Evolutionary conservation across 2,888 invertebrate species (phyloP), one percentile per base, ranked within the genome.

Genomic region (Zygaena filipendulae): DNA sequence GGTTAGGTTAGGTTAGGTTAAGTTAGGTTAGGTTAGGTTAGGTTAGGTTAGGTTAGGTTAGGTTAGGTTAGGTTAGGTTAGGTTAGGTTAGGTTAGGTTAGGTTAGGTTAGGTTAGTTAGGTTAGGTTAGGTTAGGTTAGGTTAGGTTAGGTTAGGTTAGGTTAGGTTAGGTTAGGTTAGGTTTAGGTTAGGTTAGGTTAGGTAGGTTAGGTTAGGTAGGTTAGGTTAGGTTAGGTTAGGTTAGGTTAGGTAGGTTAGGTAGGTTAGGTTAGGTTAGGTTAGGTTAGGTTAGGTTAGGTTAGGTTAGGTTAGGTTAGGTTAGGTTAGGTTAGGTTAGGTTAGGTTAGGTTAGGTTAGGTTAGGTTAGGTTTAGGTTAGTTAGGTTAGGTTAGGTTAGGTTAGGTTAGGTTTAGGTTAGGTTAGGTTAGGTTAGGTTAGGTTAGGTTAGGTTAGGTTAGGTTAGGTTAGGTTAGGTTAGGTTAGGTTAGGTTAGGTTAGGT

Each of bases 401-500:
- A 31, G 27, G 32, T 27, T 27, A 27, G 32, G 27, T 32, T n/a
- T n/a, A 24, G 27, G 27, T 31, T 27, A 23, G 27, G 27, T 31
- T 31, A 31, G 27, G 32, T 27, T 27, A 27, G 32, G 27, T 32
- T 32, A 24, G 27, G 27, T 32, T 32, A 32, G 27, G 29, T 33
- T 32, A 32, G 32, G 32, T 32, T 32, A 32, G 32, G 32, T 32
- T 32, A 32, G 32, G 32, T 32, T 32, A 32, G 32, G 32, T 22
- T 25, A 25, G 25, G 25, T 25, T 25, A 25, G 29, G 28, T 32
- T 27, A 27, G 32, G 28, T 32, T 32, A 32, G 32, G 32, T 32
- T 32, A 32, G 32, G 32, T 32, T 27, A 26, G 32, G 27, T 32
- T 24, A 25, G 25, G 25, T 25, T 25, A 25, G 29, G 29, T 21